Base-by-base conservation (phyloP, 2,797 vertebrate genomes). In the Takifugu rubripes region DNA sequence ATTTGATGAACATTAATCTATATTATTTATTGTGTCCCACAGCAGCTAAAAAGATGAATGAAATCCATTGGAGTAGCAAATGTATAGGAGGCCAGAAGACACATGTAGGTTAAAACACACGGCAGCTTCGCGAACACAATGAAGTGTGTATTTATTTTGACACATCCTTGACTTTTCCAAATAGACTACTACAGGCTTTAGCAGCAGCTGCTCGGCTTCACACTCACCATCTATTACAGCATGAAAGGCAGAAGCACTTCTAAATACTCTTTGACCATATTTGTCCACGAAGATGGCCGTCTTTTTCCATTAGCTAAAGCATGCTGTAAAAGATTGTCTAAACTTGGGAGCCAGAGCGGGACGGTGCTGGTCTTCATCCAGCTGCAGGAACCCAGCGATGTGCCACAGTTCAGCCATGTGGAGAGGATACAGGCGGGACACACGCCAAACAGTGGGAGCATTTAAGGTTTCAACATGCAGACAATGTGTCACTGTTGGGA, bases 91-190 rank as follows among this genome's bases (percentile, higher is more conserved):
- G 63, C 26, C 53, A 61, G 67, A 75, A 59, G 61, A 68, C 78
- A 80, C 84, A 86, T 49, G 56, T 70, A 75, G 76, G 68, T 70
- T 69, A 65, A 77, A 79, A 69, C 60, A 82, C 78, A 79, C 75
- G 84, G 75, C 76, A 72, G 68, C 65, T 64, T 72, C 58, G 54
- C 63, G 56, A 63, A 72, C 73, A 79, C 63, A 54, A 16, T 17
- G 52, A 54, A 60, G 47, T 55, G 66, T 70, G 56, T 81, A 84
- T 89, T 89, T 86, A 87, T 87, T 85, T 78, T 85, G 85, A 89
- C 85, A 89, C 81, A 87, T 88, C 81, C 75, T 84, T 74, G 83
- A 87, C 84, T 85, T 83, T 80, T 81, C 70, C 78, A 84, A 81
- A 85, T 52, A 83, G 75, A 89, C 78, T 75, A 88, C 72, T 59